Evolutionary conservation across 2,113 vertebrate species (phyloP).

Genomic region (Lepus timidus): DNA sequence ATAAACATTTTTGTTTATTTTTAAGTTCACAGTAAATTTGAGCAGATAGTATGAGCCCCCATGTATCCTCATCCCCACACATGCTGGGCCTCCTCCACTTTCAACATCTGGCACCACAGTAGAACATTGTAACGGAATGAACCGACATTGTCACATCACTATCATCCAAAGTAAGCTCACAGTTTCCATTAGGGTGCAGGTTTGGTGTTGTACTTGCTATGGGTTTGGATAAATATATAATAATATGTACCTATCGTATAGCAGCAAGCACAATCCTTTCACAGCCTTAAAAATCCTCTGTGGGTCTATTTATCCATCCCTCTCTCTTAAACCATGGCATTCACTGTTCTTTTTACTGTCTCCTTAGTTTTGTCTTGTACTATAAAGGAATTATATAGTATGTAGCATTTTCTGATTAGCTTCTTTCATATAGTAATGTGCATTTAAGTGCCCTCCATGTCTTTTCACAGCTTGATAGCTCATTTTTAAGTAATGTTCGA

Average conservation of each 20-base stretch:
- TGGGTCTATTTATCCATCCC: background rate
- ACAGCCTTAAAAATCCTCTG: background rate
- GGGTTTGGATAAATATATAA: background rate
- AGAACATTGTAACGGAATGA: background rate
- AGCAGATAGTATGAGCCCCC: background rate
- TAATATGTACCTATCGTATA: background rate
- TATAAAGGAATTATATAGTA: background rate
- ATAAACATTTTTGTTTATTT: background rate
- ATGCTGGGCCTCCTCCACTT: background rate
- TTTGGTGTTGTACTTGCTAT: background rate
- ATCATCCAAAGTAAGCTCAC: background rate
- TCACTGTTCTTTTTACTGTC: background rate
- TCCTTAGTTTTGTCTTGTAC: background rate
- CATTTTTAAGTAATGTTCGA: background rate
- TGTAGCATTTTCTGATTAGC: background rate
- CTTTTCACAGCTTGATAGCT: background rate
- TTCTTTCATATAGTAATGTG: background rate
- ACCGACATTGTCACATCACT: background rate
- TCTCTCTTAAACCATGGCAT: background rate
- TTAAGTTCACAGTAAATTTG: background rate
- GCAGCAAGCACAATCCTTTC: background rate
- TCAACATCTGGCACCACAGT: background rate
- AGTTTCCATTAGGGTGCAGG: background rate
- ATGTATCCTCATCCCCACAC: accelerated
- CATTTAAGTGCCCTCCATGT: background rate